phyloP scores from a whole-genome alignment of 2,113 vertebrate genomes.

The Monarcha castaneiventris region DNA sequence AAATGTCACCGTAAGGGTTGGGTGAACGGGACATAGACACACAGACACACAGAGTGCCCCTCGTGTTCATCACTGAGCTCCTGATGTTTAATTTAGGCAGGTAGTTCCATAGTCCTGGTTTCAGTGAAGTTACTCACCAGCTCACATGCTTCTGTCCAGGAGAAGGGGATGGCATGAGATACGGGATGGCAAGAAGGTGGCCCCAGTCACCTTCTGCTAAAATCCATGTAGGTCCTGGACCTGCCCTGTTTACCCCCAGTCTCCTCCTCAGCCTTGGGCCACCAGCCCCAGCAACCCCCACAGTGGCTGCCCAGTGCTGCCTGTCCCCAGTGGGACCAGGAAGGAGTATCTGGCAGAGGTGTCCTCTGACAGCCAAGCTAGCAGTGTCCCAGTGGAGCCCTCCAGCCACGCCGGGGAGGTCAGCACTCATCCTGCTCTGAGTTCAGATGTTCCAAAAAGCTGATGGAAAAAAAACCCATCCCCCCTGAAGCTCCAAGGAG shows the following conservation, averaged over 20 bases:
- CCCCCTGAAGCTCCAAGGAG: neutral
- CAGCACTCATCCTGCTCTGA: neutral
- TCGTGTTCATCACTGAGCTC: neutral
- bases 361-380: neutral
- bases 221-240: neutral
- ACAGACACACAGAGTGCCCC: neutral
- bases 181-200: neutral
- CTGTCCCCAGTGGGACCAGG: neutral
- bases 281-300: neutral
- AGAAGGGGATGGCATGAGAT: neutral
- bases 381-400: accelerated
- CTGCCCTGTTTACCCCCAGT: neutral
- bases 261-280: neutral
- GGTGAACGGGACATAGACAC: accelerated
- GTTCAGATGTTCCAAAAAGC: neutral
- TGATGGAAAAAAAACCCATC: neutral
- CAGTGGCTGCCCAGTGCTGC: neutral
- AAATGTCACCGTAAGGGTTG: neutral
- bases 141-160: neutral
- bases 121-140: neutral
- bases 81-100: neutral
- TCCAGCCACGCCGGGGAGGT: neutral
- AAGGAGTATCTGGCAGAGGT: neutral
- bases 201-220: neutral
- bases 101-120: accelerated